Evolutionary conservation across 2,113 vertebrate species (phyloP).

Genomic region (Mesembrinibis cayennensis): DNA sequence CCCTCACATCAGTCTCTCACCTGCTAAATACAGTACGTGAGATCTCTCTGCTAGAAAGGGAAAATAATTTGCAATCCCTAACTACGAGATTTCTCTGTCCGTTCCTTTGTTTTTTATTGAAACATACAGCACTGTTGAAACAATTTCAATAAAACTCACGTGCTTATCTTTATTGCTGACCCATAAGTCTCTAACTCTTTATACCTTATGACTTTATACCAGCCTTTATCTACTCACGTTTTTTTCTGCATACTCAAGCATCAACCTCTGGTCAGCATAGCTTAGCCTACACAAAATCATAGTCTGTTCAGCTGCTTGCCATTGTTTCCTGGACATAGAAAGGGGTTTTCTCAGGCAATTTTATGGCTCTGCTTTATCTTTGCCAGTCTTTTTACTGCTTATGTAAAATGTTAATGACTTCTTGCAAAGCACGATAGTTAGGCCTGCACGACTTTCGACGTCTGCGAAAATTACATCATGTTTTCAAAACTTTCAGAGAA

Average conservation of each 20-base stretch:
- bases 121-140: background rate
- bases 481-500: background rate
- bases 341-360: background rate
- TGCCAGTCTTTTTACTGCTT: background rate
- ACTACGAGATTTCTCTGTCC: background rate
- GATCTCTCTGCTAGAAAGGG: background rate
- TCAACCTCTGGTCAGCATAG: background rate
- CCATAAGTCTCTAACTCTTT: background rate
- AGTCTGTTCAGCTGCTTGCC: background rate
- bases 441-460: background rate
- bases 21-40: background rate
- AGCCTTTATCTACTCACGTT: background rate
- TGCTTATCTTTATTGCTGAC: background rate
- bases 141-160: fast-evolving
- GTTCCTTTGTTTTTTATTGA: background rate
- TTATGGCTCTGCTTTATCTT: background rate
- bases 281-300: background rate
- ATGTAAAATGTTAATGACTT: background rate
- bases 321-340: background rate
- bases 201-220: background rate
- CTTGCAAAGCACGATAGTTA: background rate
- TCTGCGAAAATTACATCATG: too few species aligned
- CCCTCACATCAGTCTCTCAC: background rate
- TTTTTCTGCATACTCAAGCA: background rate
- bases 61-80: background rate